Percentiles rank a stretch among this genome's conserved stretches.
These are phyloP conservation scores for Stylophora pistillata DNA, from an alignment of 64 coral and sea anemone species.

Conservation along the genomic window DNA sequence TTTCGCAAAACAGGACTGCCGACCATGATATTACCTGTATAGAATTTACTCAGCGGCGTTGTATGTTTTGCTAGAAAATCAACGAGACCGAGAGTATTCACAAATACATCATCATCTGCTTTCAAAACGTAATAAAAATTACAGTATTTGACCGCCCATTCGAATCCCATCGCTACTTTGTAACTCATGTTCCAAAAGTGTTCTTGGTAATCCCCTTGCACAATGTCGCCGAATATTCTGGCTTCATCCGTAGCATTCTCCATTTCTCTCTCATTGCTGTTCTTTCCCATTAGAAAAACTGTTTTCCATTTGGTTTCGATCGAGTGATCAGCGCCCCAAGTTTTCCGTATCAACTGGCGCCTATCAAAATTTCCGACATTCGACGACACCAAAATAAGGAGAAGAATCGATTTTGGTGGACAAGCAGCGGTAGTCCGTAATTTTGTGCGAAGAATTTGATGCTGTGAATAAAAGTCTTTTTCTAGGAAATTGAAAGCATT, in stretches of 20 bases:
- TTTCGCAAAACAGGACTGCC: constrained; percentile 60
- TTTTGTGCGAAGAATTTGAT: constrained; percentile 35
- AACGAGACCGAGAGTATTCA: constrained; percentile 57
- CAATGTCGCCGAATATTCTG: constrained; percentile 61
- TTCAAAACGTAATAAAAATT: constrained; percentile 61
- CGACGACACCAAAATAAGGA: constrained; percentile 70
- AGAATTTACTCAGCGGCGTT: constrained; percentile 39
- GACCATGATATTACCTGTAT: constrained; percentile 66
- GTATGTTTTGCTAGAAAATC: constrained; percentile 34
- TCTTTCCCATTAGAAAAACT: constrained; percentile 48
- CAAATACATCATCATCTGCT: constrained; percentile 63
- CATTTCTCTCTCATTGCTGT: constrained; percentile 58
- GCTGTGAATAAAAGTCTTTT: background rate
- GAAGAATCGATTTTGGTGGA: constrained; percentile 17
- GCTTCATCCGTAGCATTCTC: background rate
- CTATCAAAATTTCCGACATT: constrained; percentile 56
- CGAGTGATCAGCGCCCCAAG: constrained; percentile 61
- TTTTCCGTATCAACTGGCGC: constrained; percentile 63
- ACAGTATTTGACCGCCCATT: constrained; percentile 67
- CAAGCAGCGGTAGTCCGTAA: constrained; percentile 27
- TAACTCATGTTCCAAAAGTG: constrained; percentile 46
- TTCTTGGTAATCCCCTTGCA: constrained; percentile 45
- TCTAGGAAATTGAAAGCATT: background rate
- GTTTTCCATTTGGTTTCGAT: constrained; percentile 56
- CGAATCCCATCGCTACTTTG: constrained; percentile 63